Percentiles rank a stretch among this genome's conserved stretches.
phyloP scores from a whole-genome alignment of 2,113 vertebrate species.

The Barbus barbus region DNA sequence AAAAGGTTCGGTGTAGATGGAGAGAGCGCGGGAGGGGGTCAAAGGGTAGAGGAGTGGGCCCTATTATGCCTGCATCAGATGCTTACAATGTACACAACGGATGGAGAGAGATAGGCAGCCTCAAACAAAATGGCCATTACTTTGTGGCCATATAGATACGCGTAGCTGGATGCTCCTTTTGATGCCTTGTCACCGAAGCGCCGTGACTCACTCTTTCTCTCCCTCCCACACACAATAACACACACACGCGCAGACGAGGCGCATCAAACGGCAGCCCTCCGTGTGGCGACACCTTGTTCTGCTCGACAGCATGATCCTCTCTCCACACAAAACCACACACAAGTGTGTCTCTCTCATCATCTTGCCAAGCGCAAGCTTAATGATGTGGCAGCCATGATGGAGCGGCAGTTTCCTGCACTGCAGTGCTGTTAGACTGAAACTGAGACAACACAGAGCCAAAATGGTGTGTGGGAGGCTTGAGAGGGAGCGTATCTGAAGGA shows the following conservation, averaged over 20 bases:
- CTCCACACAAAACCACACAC: constrained; percentile 44
- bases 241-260: not conserved
- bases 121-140: constrained; percentile 40
- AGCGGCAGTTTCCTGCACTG: constrained; percentile 45
- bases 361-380: constrained; percentile 49
- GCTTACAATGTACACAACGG: constrained; percentile 7
- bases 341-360: constrained; percentile 50
- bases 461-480: constrained; percentile 44
- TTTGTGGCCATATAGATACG: constrained; percentile 17
- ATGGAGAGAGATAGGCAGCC: constrained; percentile 12
- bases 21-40: constrained; percentile 48
- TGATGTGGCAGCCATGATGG: constrained; percentile 56
- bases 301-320: constrained; percentile 36
- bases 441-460: constrained; percentile 32
- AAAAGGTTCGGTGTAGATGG: constrained; percentile 29
- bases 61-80: constrained; percentile 32
- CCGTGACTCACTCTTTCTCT: constrained; percentile 22
- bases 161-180: constrained; percentile 16
- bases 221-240: constrained; percentile 14
- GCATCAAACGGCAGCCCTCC: constrained; percentile 38
- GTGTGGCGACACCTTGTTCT: constrained; percentile 28
- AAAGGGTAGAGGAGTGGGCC: constrained; percentile 2
- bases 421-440: constrained; percentile 29
- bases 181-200: constrained; percentile 25
- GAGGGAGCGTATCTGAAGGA: constrained; percentile 50